Evolutionary conservation across 2,888 invertebrate species (phyloP).

Genomic region (Pachycephus smyrnensis): DNA sequence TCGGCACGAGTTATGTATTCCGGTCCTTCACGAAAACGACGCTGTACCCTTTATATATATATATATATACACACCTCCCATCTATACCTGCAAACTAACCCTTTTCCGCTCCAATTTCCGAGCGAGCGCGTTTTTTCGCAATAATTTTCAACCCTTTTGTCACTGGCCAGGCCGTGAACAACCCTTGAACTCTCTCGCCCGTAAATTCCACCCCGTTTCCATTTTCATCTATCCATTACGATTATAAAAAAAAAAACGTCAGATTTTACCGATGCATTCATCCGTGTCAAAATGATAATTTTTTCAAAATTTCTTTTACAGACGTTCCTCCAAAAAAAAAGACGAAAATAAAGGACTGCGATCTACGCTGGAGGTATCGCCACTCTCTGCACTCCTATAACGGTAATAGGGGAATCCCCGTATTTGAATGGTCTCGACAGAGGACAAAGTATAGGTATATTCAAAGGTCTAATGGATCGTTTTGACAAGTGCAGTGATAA

Average conservation of each 20-base stretch:
- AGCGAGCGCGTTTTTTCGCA: constrained; percentile 39
- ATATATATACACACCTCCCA: neutral
- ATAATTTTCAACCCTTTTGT: constrained; percentile 35
- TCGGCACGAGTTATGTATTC: neutral
- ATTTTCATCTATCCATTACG: neutral
- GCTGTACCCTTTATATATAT: neutral
- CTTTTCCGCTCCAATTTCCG: constrained; percentile 39
- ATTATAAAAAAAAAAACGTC: neutral
- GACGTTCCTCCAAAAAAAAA: neutral
- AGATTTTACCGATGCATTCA: neutral
- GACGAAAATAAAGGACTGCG: neutral
- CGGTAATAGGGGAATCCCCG: neutral
- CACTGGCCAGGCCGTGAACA: neutral
- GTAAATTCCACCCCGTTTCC: neutral
- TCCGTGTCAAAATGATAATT: neutral
- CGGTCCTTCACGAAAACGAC: neutral
- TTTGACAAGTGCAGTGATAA: neutral
- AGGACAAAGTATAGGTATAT: neutral
- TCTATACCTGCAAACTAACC: constrained; percentile 24
- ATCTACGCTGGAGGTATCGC: neutral
- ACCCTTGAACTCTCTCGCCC: neutral
- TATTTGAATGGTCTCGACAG: neutral
- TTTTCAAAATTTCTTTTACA: neutral
- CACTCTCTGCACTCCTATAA: neutral
- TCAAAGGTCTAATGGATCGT: neutral